These are phyloP conservation scores for Thinocorus orbignyianus DNA, from an alignment of 2,113 vertebrate species.

Conservation along the genomic window DNA sequence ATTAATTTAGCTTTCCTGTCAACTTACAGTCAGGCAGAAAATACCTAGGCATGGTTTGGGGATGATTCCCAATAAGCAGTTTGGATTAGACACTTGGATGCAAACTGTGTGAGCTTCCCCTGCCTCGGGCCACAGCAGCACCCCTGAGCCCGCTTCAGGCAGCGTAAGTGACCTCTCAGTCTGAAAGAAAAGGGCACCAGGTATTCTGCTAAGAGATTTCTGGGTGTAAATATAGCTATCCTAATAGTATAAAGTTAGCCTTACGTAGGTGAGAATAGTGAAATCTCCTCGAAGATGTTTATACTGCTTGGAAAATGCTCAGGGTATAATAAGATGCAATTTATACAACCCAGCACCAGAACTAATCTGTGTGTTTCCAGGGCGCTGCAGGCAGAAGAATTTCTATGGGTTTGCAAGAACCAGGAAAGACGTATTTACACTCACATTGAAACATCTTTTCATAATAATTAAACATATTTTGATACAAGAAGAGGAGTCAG, in stretches of 20 bases:
- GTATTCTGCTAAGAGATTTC: background rate
- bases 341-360: background rate
- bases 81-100: background rate
- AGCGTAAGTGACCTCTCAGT: accelerated
- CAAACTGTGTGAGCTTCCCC: background rate
- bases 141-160: background rate
- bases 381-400: background rate
- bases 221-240: background rate
- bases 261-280: background rate
- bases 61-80: background rate
- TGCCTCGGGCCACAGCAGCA: background rate
- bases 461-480: background rate
- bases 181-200: background rate
- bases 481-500: background rate
- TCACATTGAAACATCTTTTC: background rate
- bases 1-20: background rate
- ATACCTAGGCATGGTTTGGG: background rate
- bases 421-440: background rate
- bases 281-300: background rate
- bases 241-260: background rate
- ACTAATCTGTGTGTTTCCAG: background rate
- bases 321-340: background rate
- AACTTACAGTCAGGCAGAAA: background rate
- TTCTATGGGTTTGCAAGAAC: background rate
- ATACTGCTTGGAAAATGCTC: background rate